Percentiles rank a stretch among this genome's conserved stretches.
phyloP scores from a whole-genome alignment of 2,797 vertebrate genomes.

The Dipus sagitta region DNA sequence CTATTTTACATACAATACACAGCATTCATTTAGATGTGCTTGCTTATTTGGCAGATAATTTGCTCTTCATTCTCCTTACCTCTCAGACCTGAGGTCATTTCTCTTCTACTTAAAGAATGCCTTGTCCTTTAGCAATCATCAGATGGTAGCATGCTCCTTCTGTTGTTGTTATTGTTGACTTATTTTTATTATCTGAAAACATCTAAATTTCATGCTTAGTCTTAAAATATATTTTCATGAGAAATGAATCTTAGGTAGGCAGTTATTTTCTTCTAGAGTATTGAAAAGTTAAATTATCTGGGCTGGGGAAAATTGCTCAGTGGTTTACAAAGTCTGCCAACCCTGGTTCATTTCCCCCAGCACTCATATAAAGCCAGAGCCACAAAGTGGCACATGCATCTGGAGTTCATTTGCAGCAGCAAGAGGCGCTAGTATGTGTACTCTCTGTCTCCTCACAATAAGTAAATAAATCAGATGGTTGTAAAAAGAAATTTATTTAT shows the following conservation, averaged over 20 bases:
- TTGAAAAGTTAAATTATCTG: background rate
- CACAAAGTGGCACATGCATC: no score
- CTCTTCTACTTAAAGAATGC: background rate
- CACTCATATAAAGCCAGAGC: no score
- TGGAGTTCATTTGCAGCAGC: no score
- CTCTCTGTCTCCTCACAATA: no score
- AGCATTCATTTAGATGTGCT: background rate
- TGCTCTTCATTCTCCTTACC: background rate
- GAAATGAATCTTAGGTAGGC: slow-evolving; percentile 29
- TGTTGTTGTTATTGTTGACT: background rate
- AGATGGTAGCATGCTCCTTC: background rate
- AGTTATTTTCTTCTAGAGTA: slow-evolving; percentile 19
- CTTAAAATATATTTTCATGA: slow-evolving; percentile 24
- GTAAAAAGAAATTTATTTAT: no score
- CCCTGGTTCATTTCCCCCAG: no score
- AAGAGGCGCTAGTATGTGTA: no score
- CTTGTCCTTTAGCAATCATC: slow-evolving; percentile 2
- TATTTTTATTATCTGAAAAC: slow-evolving; percentile 49
- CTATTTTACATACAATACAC: background rate
- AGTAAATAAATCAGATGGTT: no score
- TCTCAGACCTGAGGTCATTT: slow-evolving; percentile 24
- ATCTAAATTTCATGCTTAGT: background rate
- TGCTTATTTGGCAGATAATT: no score
- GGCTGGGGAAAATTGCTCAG: no score
- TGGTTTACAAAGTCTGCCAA: no score